Base-by-base conservation (phyloP, 2,113 vertebrate genomes). In the Setophaga petechia region DNA sequence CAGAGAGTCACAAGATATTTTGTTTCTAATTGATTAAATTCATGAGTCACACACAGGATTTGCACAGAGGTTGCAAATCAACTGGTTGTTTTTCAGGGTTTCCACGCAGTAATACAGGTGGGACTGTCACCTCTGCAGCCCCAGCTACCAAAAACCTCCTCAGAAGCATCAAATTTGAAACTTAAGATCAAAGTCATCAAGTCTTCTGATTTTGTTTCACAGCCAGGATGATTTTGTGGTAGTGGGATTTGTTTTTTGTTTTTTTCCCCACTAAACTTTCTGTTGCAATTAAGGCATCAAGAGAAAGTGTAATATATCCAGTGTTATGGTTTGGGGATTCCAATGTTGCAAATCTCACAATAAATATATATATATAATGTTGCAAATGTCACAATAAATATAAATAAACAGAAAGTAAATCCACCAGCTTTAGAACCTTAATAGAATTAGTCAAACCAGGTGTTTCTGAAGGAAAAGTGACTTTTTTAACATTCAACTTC, bases 1-100 rank as follows among this genome's bases (percentile, higher is more conserved):
- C 80, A 89, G 83, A 55, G 51, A 95, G 84, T 89, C 91, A 95
- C 46, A 77, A 94, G 84, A 89, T 74, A 86, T 90, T 93, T 94
- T 95, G 65, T 77, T 91, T 87, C 80, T 80, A 89, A 94, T 94
- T 71, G 87, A 95, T 90, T 92, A 94, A 86, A 86, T 44, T 86
- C 86, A 80, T 94, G 91, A 95, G 72, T 96, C 91, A 93, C 68
- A 93, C 39, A 10, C 41, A 47, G 71, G 66, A 90, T 85, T 61
- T 72, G 76, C 91, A 92, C 67, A 49, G 4, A 46, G 72, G 68
- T 47, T 92, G 83, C 41, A 89, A 75, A 66, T 58, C 72, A 73
- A 69, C 13, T 8, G 43, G 63, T 88, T 80, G 39, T 74, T 94
- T 94, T 68, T 77, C 75, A 73, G 15, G 9, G 44, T 22, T 83